phyloP scores from a whole-genome alignment of 2,888 invertebrate species.

The Pycnomerus fuliginosus region DNA sequence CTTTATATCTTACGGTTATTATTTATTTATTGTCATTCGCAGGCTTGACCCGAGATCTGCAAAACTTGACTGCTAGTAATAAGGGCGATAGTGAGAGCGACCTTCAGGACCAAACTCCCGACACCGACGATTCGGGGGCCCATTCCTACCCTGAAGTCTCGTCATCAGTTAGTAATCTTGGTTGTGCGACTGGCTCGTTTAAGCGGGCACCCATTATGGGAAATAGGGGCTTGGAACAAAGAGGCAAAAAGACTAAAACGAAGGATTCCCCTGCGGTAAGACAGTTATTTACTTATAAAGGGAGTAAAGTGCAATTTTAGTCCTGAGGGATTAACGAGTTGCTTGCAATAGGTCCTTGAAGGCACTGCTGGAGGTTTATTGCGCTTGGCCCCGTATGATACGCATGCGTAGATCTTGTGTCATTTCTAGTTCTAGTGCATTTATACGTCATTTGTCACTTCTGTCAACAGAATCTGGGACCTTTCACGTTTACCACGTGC shows the following conservation, averaged over 20 bases:
- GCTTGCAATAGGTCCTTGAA: too few relatives aligned
- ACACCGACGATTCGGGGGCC: conserved; percentile 69
- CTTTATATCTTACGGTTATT: too few relatives aligned
- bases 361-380: too few relatives aligned
- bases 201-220: conserved; percentile 64
- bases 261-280: conserved; percentile 45
- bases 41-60: conserved; percentile 55
- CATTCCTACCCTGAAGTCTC: conserved; percentile 55
- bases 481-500: too few relatives aligned
- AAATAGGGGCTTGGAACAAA: conserved; percentile 60
- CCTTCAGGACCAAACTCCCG: conserved; percentile 68
- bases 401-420: too few relatives aligned
- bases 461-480: too few relatives aligned
- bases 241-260: conserved; percentile 63
- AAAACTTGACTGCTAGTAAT: conserved; percentile 54
- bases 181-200: conserved; percentile 54
- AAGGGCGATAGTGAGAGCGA: conserved; percentile 69
- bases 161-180: conserved; percentile 54
- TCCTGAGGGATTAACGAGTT: too few relatives aligned
- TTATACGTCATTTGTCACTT: too few relatives aligned
- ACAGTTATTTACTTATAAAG: too few relatives aligned
- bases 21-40: conserved; percentile 12
- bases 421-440: too few relatives aligned
- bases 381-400: too few relatives aligned
- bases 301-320: too few relatives aligned